Evolutionary conservation across 92 coral and sea anemone species (phyloP), one percentile per base, ranked within the genome.

Genomic region (Porites rus): DNA sequence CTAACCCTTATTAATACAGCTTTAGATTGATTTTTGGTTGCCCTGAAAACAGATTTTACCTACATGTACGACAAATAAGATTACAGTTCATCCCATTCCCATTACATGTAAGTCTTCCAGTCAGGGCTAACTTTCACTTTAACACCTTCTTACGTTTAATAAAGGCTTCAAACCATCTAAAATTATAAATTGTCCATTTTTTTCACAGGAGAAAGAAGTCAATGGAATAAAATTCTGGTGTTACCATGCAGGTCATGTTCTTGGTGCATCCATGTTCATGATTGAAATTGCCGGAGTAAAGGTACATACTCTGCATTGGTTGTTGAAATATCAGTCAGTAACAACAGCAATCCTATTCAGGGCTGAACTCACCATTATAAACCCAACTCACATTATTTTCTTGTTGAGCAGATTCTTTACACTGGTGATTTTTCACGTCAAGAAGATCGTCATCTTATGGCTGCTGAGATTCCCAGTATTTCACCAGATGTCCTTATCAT

Each of bases 171-270:
- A 38, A 38, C 46, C 46, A 38, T 38, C n/a, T 3, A 38, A 6
- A 38, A 38, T 38, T 38, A 38, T 38, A 38, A 38, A 3, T 62
- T 78, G 61, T 18, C 46, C n/a, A n/a, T n/a, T n/a, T n/a, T n/a
- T 74, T 63, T 81, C 65, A 1, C 76, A 97, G 99, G 99, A 97
- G 53, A 97, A 97, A 77, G 99, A 97, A 75, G 99, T 97, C 46
- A 94, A 94, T 78, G 99, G 99, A n/a, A 97, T 97, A 51, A 97
- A 97, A 90, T 97, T 97, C 87, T 97, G 99, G 99, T 97, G 99
- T 76, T 97, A 97, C 78, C 97, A 97, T 90, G 99, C 99, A 0
- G 99, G 99, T 9, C 99, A 97, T 84, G 99, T 97, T 43, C 90
- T 97, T 17, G 99, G 99, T 6, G 99, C 99, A 22, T 92, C 97